These are phyloP conservation scores for Phaethornis superciliosus DNA, from an alignment of 2,113 vertebrate genomes.

Conservation along the genomic window DNA sequence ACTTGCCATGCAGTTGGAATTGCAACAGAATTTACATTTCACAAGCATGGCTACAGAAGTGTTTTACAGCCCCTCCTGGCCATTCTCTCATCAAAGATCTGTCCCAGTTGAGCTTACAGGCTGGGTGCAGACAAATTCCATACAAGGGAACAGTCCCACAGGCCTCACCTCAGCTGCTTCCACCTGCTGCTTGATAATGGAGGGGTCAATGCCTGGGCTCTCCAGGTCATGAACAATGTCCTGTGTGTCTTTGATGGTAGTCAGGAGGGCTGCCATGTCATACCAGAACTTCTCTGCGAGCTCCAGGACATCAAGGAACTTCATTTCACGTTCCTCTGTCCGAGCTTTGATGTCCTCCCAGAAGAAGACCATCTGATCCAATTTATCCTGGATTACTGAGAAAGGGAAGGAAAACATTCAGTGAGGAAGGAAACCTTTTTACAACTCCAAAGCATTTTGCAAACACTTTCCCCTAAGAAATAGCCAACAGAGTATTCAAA, in stretches of 20 bases:
- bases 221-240: slow-evolving; percentile 95
- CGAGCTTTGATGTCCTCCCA: slow-evolving; percentile 98
- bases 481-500: background rate
- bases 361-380: slow-evolving; percentile 92
- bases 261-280: slow-evolving; percentile 93
- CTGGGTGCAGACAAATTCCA: background rate
- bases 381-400: slow-evolving; percentile 90
- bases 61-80: background rate
- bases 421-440: background rate
- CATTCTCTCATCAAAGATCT: rapidly evolving
- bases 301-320: slow-evolving; percentile 94
- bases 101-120: background rate
- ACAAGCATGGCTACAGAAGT: background rate
- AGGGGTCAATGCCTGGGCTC: slow-evolving; percentile 97
- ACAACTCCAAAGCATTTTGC: background rate
- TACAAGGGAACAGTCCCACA: rapidly evolving
- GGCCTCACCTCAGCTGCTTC: slow-evolving; percentile 91
- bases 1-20: background rate
- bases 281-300: slow-evolving; percentile 98
- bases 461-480: background rate
- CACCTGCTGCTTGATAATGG: slow-evolving; percentile 98
- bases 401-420: background rate
- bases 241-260: slow-evolving; percentile 93
- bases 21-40: background rate
- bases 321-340: slow-evolving; percentile 91